Conservation (phyloP, 2,888 invertebrate genomes). For the Actias luna region DNA sequence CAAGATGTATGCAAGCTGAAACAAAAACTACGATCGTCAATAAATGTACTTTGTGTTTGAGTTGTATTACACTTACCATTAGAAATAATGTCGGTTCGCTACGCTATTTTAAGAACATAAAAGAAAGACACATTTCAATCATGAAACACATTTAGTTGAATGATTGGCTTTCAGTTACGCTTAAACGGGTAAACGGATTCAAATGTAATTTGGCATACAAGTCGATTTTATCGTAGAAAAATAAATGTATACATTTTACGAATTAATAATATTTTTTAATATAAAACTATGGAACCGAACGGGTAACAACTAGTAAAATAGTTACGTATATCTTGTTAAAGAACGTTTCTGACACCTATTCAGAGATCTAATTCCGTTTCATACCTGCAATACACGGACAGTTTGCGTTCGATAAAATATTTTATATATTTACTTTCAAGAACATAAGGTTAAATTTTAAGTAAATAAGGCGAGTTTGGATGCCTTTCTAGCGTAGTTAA, state of each 20-base stretch:
- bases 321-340: neutral
- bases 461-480: neutral
- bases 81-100: too few relatives aligned
- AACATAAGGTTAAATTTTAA: neutral
- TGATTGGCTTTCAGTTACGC: neutral
- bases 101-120: too few relatives aligned
- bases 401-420: neutral
- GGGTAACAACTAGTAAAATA: constrained; percentile 1
- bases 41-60: too few relatives aligned
- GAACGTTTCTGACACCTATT: neutral
- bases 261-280: neutral
- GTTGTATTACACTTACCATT: too few relatives aligned
- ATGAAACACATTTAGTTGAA: neutral
- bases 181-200: neutral
- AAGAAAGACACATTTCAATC: too few relatives aligned
- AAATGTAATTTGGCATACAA: too few relatives aligned
- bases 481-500: neutral
- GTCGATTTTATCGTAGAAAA: neutral
- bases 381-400: neutral
- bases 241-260: neutral
- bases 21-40: too few relatives aligned
- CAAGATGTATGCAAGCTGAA: too few relatives aligned
- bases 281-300: neutral
- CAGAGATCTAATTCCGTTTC: neutral
- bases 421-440: neutral